Evolutionary conservation across 2,797 vertebrate species (phyloP).

Genomic region (Hozukius guyotensis): DNA sequence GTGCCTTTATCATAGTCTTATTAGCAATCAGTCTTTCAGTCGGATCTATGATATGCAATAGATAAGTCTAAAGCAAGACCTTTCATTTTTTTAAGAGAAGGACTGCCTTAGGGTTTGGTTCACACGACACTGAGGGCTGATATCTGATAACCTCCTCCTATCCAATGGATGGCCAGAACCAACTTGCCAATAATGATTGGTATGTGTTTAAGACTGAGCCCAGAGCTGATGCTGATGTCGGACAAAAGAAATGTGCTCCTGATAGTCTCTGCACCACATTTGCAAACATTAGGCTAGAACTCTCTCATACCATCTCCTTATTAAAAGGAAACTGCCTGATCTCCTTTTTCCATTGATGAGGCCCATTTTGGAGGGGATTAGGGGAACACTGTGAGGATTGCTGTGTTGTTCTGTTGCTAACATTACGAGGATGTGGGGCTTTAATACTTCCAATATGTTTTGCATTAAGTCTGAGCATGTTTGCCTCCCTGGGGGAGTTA

Average conservation of each 20-base stretch:
- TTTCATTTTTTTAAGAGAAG: slow-evolving; percentile 10
- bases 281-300: slow-evolving; percentile 39
- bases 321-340: slow-evolving; percentile 26
- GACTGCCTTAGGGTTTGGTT: slow-evolving; percentile 57
- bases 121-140: slow-evolving; percentile 51
- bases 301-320: slow-evolving; percentile 34
- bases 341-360: slow-evolving; percentile 44
- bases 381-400: slow-evolving; percentile 32
- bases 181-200: slow-evolving; percentile 81
- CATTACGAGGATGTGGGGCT: slow-evolving; percentile 33
- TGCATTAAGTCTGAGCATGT: slow-evolving; percentile 60
- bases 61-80: slow-evolving; percentile 12
- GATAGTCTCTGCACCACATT: slow-evolving; percentile 35
- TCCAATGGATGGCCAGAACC: slow-evolving; percentile 76
- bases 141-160: slow-evolving; percentile 72
- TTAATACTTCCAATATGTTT: slow-evolving; percentile 57
- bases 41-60: slow-evolving; percentile 19
- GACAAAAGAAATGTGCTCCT: slow-evolving; percentile 7
- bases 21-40: not conserved
- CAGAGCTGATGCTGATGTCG: slow-evolving; percentile 48
- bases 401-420: slow-evolving; percentile 42
- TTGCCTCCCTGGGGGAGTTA: slow-evolving; percentile 49
- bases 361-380: slow-evolving; percentile 28
- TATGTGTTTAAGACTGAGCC: slow-evolving; percentile 73
- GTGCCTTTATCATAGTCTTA: not conserved